Conservation (phyloP, 2,797 vertebrate genomes). For the Apodemus agrarius region DNA sequence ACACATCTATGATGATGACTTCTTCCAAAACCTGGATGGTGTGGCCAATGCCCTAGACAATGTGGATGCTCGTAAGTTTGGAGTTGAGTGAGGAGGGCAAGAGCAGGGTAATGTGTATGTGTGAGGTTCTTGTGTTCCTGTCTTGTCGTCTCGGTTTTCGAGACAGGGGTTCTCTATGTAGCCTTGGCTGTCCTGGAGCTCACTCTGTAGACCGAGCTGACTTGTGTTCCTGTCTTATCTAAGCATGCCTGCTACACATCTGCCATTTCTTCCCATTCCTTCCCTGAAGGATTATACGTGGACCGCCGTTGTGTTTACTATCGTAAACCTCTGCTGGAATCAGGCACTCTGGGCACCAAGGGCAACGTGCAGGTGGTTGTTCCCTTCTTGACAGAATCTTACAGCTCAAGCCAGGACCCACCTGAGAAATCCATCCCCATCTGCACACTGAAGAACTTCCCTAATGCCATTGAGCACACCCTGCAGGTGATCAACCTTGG, state of each 20-base stretch:
- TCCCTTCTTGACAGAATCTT: slow-evolving; percentile 97
- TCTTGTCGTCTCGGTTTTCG: too few species aligned
- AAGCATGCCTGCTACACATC: neutral
- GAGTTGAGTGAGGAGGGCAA: neutral
- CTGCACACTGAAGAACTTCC: slow-evolving; percentile 98
- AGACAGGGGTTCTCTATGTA: too few species aligned
- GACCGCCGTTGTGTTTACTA: slow-evolving; percentile 97
- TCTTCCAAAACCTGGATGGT: slow-evolving; percentile 95
- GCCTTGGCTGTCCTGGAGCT: too few species aligned
- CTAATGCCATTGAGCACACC: slow-evolving; percentile 98
- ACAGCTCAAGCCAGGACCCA: slow-evolving; percentile 98
- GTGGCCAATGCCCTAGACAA: slow-evolving; percentile 97
- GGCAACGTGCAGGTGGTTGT: slow-evolving; percentile 98
- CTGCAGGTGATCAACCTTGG: slow-evolving; percentile 90
- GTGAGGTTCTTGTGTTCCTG: too few species aligned
- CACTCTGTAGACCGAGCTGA: too few species aligned
- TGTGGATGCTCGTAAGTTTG: slow-evolving; percentile 94
- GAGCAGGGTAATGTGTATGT: too few species aligned
- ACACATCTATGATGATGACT: slow-evolving; percentile 95
- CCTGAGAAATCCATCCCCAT: slow-evolving; percentile 99
- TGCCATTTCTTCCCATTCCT: neutral
- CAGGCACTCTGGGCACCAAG: slow-evolving; percentile 96
- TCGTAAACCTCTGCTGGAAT: slow-evolving; percentile 96
- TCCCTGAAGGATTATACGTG: slow-evolving; percentile 94
- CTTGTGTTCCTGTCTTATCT: neutral